phyloP scores from a whole-genome alignment of 2,113 vertebrate genomes.

The Psittacara wagleri region DNA sequence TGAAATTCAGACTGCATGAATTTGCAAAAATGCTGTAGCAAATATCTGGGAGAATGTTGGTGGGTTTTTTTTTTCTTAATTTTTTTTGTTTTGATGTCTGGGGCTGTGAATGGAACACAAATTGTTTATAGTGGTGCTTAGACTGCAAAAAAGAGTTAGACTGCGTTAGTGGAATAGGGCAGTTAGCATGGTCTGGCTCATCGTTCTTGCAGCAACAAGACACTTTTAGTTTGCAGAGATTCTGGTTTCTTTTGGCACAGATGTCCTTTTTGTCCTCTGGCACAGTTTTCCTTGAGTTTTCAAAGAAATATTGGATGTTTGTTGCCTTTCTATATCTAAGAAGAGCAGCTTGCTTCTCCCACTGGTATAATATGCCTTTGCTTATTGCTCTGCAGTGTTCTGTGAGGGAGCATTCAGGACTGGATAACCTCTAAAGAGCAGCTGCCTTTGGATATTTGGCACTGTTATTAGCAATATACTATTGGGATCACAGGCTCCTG shows the following conservation, averaged over 20 bases:
- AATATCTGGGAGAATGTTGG: neutral
- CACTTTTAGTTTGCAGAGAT: conserved; percentile 25
- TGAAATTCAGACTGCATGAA: conserved; percentile 45
- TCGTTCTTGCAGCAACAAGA: neutral
- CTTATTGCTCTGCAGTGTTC: conserved; percentile 55
- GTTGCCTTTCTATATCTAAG: conserved; percentile 29
- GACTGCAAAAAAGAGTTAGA: neutral
- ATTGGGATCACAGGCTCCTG: conserved; percentile 51
- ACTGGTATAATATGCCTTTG: conserved; percentile 41
- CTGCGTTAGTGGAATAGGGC: neutral
- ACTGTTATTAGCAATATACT: conserved; percentile 66
- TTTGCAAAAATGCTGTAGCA: conserved; percentile 8
- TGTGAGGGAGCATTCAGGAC: neutral
- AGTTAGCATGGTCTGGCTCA: conserved; percentile 8
- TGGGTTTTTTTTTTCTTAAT: neutral
- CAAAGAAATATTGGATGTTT: conserved; percentile 59
- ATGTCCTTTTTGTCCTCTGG: conserved; percentile 64
- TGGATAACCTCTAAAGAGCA: conserved; percentile 63
- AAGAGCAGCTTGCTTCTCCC: conserved; percentile 56
- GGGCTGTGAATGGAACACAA: conserved; percentile 12
- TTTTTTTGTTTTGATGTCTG: neutral
- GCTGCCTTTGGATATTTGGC: conserved; percentile 65
- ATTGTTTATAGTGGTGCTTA: conserved; percentile 14
- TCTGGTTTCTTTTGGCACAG: conserved; percentile 55
- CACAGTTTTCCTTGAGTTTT: conserved; percentile 51